phyloP scores from a whole-genome alignment of 1,140 invertebrate species.

The Bombus superbus region DNA sequence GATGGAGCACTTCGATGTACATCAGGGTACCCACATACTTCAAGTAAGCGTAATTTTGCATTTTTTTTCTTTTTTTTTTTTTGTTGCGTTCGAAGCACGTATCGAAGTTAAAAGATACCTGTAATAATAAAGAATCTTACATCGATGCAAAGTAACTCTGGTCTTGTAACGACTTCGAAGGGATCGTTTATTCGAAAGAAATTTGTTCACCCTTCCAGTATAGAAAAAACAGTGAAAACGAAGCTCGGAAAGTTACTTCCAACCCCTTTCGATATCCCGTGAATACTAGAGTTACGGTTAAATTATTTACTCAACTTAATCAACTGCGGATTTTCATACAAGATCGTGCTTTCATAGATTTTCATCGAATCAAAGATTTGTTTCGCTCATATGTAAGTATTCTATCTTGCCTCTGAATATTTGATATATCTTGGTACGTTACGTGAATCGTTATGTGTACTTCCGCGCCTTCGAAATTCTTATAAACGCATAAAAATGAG shows the following conservation, averaged over 20 bases:
- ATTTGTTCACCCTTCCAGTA: background rate
- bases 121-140: background rate
- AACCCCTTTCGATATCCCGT: background rate
- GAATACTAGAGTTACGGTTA: background rate
- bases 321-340: background rate
- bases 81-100: background rate
- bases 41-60: constrained; percentile 87
- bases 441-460: background rate
- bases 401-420: background rate
- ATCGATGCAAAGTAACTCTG: background rate
- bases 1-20: constrained; percentile 96
- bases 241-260: background rate
- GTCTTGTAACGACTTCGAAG: background rate
- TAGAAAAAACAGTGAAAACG: no score
- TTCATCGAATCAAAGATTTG: background rate
- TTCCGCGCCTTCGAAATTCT: background rate
- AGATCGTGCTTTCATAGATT: background rate
- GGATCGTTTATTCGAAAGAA: background rate
- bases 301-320: background rate
- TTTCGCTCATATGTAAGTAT: background rate
- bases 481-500: background rate
- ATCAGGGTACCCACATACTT: constrained; percentile 98
- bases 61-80: background rate
- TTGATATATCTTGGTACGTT: background rate
- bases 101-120: background rate